A percentile compares a stretch with the other conserved stretches of the same genome.
phyloP scores from a whole-genome alignment of 1,140 invertebrate genomes.

The Tribolium castaneum region DNA sequence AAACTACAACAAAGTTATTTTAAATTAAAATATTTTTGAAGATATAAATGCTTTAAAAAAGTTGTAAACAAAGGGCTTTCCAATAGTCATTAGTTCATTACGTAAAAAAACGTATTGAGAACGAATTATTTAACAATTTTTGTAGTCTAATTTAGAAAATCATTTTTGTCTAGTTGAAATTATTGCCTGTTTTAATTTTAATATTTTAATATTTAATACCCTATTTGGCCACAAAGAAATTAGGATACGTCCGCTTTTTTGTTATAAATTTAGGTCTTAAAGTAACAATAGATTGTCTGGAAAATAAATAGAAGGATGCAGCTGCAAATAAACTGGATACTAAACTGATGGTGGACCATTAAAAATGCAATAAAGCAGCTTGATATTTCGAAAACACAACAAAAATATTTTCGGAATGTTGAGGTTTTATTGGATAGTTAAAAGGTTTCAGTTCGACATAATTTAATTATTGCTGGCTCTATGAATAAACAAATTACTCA shows the following conservation, averaged over 20 bases:
- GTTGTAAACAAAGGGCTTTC: too few relatives aligned
- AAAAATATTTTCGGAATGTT: not conserved
- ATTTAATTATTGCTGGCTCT: not conserved
- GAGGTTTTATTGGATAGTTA: not conserved
- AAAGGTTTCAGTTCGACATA: not conserved
- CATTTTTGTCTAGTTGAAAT: not conserved
- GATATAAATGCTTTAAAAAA: too few relatives aligned
- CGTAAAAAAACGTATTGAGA: too few relatives aligned
- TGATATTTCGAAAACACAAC: not conserved
- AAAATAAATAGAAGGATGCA: not conserved
- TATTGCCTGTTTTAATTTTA: not conserved
- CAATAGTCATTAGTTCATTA: too few relatives aligned
- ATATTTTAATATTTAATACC: not conserved
- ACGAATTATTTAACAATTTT: too few relatives aligned
- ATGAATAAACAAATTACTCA: not conserved
- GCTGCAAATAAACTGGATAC: not conserved
- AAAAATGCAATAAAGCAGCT: not conserved
- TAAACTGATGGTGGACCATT: not conserved
- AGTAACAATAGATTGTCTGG: not conserved
- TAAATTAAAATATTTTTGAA: too few relatives aligned
- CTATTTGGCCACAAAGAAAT: not conserved
- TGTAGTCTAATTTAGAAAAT: not conserved
- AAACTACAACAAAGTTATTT: too few relatives aligned
- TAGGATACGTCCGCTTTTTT: not conserved
- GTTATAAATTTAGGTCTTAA: not conserved